Percentiles rank a stretch among this genome's conserved stretches.
phyloP scores from a whole-genome alignment of 2,888 invertebrate genomes.

The Cryptops parisi region DNA sequence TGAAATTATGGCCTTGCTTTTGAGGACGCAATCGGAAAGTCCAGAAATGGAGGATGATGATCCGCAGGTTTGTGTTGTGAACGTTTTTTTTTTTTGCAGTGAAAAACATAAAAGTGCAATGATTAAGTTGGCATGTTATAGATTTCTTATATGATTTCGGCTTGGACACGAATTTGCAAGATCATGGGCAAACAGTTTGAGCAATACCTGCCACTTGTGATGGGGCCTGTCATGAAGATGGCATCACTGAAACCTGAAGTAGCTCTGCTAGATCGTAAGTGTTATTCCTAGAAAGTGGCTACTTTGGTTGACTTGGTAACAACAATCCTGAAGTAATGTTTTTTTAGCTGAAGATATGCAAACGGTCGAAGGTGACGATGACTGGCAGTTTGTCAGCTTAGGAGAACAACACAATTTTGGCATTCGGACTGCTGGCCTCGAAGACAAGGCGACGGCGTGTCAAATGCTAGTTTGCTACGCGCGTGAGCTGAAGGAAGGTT shows the following conservation, averaged over 20 bases:
- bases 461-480: slow-evolving; percentile 95
- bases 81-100: neutral
- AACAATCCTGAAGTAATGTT: neutral
- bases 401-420: slow-evolving; percentile 93
- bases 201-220: slow-evolving; percentile 84
- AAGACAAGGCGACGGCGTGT: slow-evolving; percentile 92
- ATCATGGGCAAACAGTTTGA: slow-evolving; percentile 73
- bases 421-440: slow-evolving; percentile 79
- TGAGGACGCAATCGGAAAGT: slow-evolving; percentile 77
- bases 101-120: neutral
- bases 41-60: slow-evolving; percentile 76
- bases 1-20: slow-evolving; percentile 86
- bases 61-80: slow-evolving; percentile 46
- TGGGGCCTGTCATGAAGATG: slow-evolving; percentile 83
- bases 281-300: neutral
- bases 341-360: slow-evolving; percentile 39
- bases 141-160: slow-evolving; percentile 92
- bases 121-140: slow-evolving; percentile 23
- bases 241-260: slow-evolving; percentile 90
- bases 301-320: neutral
- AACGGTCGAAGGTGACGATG: slow-evolving; percentile 67
- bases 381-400: slow-evolving; percentile 87
- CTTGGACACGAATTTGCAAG: slow-evolving; percentile 98
- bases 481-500: slow-evolving; percentile 74
- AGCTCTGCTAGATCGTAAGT: slow-evolving; percentile 67